Conservation (phyloP, 2,113 vertebrate species). For the Pterophyllum scalare region DNA sequence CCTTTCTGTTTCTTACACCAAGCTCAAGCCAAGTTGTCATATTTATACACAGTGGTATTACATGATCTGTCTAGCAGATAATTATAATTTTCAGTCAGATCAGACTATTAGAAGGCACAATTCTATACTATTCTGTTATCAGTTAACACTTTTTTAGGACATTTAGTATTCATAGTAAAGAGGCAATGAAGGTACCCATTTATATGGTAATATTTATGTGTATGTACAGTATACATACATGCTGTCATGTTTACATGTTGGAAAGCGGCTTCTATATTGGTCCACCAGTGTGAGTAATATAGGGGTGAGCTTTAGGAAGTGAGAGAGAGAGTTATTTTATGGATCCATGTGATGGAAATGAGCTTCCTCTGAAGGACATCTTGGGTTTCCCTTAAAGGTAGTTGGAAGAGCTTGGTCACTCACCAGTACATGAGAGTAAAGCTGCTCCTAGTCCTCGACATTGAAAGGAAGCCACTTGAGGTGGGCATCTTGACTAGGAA, state of each 20-base stretch:
- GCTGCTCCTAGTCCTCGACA: not conserved
- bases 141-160: not conserved
- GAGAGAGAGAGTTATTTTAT: not conserved
- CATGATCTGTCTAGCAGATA: not conserved
- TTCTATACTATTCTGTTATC: not conserved
- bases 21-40: not conserved
- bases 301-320: not conserved
- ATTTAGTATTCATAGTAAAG: not conserved
- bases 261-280: not conserved
- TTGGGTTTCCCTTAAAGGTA: not conserved
- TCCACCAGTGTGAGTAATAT: constrained; percentile 5
- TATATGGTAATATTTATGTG: not conserved
- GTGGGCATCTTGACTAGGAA: not conserved
- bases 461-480: not conserved
- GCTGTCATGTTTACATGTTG: not conserved
- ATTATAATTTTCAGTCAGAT: not conserved
- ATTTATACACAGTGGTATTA: not conserved
- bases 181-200: not conserved
- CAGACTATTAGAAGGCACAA: not conserved
- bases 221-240: not conserved
- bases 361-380: not conserved
- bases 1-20: not conserved
- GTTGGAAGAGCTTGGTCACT: not conserved
- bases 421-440: not conserved
- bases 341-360: not conserved